Evolutionary conservation across 2,888 invertebrate species (phyloP).

Genomic region (Harpalus rufipes): DNA sequence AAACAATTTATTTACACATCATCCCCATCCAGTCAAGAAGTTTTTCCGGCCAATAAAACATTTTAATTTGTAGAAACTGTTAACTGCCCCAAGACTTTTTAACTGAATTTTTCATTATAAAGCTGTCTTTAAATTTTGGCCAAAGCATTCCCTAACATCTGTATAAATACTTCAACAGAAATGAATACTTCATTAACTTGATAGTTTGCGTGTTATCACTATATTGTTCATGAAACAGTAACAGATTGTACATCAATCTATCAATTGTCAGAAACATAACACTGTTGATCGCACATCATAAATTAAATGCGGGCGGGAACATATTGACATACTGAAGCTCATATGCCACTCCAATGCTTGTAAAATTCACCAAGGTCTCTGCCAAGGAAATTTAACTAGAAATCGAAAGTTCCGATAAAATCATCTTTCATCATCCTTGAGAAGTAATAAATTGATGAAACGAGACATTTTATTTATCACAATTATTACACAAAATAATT

Average conservation of each 20-base stretch:
- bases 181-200: too few relatives aligned
- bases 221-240: neutral
- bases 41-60: too few relatives aligned
- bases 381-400: constrained; percentile 17
- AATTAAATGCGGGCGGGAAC: constrained; percentile 33
- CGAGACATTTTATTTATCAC: neutral
- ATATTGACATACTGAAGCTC: constrained; percentile 2
- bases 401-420: neutral
- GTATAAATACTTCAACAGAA: too few relatives aligned
- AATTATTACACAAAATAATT: too few relatives aligned
- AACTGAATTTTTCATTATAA: too few relatives aligned
- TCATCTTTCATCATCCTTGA: constrained; percentile 16
- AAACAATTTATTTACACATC: too few relatives aligned
- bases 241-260: neutral
- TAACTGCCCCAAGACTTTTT: too few relatives aligned
- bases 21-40: too few relatives aligned
- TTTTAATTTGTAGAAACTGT: too few relatives aligned
- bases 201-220: too few relatives aligned
- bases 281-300: constrained; percentile 8
- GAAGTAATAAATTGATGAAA: neutral
- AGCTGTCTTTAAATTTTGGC: too few relatives aligned
- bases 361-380: neutral
- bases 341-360: neutral
- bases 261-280: neutral
- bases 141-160: too few relatives aligned